phyloP scores from a whole-genome alignment of 2,113 vertebrate genomes.

The Ceratotherium simum region DNA sequence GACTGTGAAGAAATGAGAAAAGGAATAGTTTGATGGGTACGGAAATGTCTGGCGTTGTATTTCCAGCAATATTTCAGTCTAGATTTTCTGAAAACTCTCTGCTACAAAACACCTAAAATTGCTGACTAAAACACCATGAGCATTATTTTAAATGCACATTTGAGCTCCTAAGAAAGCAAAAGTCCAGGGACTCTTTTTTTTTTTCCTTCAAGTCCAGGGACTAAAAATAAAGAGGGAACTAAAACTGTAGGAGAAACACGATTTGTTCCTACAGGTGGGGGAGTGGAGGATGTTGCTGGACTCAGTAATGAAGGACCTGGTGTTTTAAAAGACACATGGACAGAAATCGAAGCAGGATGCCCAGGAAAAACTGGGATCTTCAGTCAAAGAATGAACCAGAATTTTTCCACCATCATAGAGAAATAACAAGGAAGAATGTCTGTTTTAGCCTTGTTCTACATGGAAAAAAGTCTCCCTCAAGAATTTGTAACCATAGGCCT shows the following conservation, averaged over 20 bases:
- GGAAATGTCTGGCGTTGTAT: slow-evolving; percentile 4
- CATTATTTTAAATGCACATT: slow-evolving; percentile 19
- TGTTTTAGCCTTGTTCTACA: not conserved
- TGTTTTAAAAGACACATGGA: not conserved
- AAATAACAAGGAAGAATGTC: not conserved
- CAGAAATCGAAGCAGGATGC: not conserved
- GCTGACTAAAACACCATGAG: not conserved
- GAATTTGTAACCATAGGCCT: not conserved
- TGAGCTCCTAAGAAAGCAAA: slow-evolving; percentile 2
- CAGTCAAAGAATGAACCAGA: not conserved
- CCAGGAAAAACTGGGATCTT: not conserved
- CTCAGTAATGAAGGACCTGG: not conserved
- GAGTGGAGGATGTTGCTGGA: not conserved
- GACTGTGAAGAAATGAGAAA: not conserved
- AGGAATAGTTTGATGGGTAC: not conserved
- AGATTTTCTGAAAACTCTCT: not conserved
- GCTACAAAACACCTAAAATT: slow-evolving; percentile 3
- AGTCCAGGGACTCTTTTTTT: not conserved
- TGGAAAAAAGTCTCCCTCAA: not conserved
- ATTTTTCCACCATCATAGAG: not conserved
- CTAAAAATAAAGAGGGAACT: not conserved
- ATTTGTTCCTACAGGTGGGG: not conserved
- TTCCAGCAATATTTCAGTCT: not conserved
- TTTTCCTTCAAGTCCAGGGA: not conserved
- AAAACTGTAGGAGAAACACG: not conserved